A percentile compares a stretch with the other conserved stretches of the same genome.
phyloP scores from a whole-genome alignment of 2,113 vertebrate genomes.

The Romanogobio albipinnatus region DNA sequence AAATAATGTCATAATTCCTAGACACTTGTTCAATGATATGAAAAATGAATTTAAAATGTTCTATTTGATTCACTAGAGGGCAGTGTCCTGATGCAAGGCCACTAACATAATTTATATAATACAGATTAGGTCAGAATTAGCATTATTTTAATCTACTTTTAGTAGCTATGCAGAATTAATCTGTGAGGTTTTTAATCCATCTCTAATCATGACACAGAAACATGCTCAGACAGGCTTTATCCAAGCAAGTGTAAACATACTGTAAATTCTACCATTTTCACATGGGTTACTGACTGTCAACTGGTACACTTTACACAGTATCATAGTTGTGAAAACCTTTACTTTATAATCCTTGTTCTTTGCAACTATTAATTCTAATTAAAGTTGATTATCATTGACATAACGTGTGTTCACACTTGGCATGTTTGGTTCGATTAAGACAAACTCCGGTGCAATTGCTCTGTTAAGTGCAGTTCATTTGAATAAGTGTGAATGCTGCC shows the following conservation, averaged over 20 bases:
- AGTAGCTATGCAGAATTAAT: constrained; percentile 25
- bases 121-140: constrained; percentile 40
- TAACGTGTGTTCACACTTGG: too few relatives aligned
- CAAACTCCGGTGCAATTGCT: too few relatives aligned
- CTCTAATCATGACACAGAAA: constrained; percentile 18
- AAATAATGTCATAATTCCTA: neutral
- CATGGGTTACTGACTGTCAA: neutral
- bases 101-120: constrained; percentile 29
- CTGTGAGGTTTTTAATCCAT: constrained; percentile 17
- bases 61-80: neutral
- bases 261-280: neutral
- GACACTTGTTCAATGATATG: too few relatives aligned
- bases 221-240: constrained; percentile 18
- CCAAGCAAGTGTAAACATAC: neutral
- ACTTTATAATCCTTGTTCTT: neutral
- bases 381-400: neutral
- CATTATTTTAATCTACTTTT: constrained; percentile 19
- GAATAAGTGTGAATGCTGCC: too few relatives aligned
- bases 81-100: neutral
- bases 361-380: neutral
- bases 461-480: too few relatives aligned
- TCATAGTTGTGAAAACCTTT: neutral
- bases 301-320: neutral
- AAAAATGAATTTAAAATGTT: neutral
- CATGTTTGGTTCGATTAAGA: too few relatives aligned